Conservation (phyloP, 2,888 invertebrate genomes). For the Nymphalis urticae region DNA sequence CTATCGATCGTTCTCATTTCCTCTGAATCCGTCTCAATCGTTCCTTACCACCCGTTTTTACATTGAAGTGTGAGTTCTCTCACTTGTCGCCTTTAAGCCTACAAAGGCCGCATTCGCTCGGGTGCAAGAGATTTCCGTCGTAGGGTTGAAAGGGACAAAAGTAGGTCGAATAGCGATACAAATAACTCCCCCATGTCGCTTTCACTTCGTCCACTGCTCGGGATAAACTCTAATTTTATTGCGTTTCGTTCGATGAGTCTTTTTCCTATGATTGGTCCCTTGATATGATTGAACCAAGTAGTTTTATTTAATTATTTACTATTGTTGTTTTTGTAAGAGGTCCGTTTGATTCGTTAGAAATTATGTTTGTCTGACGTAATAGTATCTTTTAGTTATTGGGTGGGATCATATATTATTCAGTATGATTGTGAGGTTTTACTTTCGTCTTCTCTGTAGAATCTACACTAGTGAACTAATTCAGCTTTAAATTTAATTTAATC, state of each 20-base stretch:
- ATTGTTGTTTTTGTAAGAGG: constrained; percentile 2
- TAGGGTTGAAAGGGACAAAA: constrained; percentile 57
- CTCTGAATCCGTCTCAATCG: constrained; percentile 44
- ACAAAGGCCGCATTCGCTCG: constrained; percentile 48
- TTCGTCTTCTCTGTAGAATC: too few species aligned
- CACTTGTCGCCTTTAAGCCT: constrained; percentile 43
- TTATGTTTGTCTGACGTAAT: too few species aligned
- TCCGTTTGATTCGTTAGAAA: background rate
- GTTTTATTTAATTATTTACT: constrained; percentile 23
- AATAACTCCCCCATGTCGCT: constrained; percentile 57
- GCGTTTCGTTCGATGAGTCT: constrained; percentile 66
- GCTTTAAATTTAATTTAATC: too few species aligned
- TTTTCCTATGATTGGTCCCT: constrained; percentile 51
- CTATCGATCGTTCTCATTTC: constrained; percentile 57
- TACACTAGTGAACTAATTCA: too few species aligned
- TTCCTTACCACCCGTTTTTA: constrained; percentile 56
- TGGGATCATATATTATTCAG: too few species aligned
- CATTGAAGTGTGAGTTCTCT: constrained; percentile 60
- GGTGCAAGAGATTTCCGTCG: constrained; percentile 41
- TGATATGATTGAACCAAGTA: constrained; percentile 23
- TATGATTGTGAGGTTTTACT: too few species aligned
- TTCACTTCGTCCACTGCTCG: constrained; percentile 63
- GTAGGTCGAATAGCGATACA: constrained; percentile 58
- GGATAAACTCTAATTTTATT: constrained; percentile 77
- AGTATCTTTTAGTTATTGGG: too few species aligned